Conservation (phyloP, 1,140 invertebrate genomes). For the Ladona fulva region DNA sequence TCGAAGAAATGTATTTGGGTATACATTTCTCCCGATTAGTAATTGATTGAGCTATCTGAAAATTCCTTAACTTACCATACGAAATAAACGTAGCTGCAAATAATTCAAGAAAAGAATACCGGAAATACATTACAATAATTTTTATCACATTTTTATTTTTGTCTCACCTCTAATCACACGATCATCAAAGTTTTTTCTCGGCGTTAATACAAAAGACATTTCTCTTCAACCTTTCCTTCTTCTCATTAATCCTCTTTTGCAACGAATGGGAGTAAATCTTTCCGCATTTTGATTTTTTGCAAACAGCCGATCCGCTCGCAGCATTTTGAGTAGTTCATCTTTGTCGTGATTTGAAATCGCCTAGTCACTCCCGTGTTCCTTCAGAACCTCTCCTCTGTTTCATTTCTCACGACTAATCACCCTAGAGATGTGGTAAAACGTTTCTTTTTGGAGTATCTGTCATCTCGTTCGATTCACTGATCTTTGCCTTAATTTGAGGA, state of each 20-base stretch:
- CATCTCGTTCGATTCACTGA: too few relatives aligned
- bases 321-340: not conserved
- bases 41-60: too few relatives aligned
- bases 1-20: too few relatives aligned
- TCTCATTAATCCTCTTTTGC: not conserved
- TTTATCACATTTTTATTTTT: not conserved
- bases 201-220: not conserved
- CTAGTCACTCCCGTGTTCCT: not conserved
- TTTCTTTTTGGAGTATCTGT: too few relatives aligned
- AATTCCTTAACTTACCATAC: too few relatives aligned
- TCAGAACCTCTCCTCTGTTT: not conserved
- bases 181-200: not conserved
- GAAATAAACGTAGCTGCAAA: too few relatives aligned
- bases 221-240: not conserved
- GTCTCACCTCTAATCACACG: not conserved
- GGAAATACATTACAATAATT: not conserved
- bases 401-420: not conserved
- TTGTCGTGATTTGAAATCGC: not conserved
- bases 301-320: not conserved
- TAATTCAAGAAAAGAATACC: not conserved
- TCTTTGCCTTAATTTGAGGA: too few relatives aligned
- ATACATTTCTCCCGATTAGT: too few relatives aligned
- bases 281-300: not conserved
- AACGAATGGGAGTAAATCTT: conserved; percentile 1
- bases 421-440: too few relatives aligned